Percentiles rank a stretch among this genome's conserved stretches.
Evolutionary conservation across 2,888 invertebrate species (phyloP).

Genomic region (Brachyopa scutellaris): DNA sequence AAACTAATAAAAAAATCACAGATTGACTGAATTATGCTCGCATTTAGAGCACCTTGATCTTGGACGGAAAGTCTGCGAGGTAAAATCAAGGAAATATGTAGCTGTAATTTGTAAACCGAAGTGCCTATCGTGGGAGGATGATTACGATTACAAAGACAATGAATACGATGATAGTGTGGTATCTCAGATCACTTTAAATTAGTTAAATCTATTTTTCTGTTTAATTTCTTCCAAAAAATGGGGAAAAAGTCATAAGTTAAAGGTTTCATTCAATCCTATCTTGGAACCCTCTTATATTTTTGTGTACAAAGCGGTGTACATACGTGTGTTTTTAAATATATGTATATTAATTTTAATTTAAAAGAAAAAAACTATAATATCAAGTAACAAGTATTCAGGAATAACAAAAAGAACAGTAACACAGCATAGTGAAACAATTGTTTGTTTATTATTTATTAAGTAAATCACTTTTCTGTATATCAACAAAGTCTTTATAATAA

Average conservation of each 20-base stretch:
- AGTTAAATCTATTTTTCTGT: constrained; percentile 6
- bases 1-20: constrained; percentile 26
- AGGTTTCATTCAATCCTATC: constrained; percentile 38
- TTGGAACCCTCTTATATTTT: constrained; percentile 11
- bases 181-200: constrained; percentile 8
- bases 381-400: constrained; percentile 18
- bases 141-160: constrained; percentile 18
- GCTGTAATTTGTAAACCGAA: constrained; percentile 53
- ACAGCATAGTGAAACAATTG: neutral
- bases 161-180: constrained; percentile 47
- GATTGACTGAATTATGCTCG: constrained; percentile 49
- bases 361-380: constrained; percentile 16
- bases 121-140: constrained; percentile 63
- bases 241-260: constrained; percentile 31
- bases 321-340: constrained; percentile 15
- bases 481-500: constrained; percentile 45
- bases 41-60: constrained; percentile 24
- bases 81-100: constrained; percentile 19
- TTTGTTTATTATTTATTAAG: constrained; percentile 25
- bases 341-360: constrained; percentile 25
- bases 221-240: neutral
- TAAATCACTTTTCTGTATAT: constrained; percentile 35
- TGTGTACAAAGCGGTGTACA: constrained; percentile 54
- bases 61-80: neutral
- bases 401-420: constrained; percentile 11